phyloP scores from a whole-genome alignment of 2,888 invertebrate genomes.

The Chirona hameri region DNA sequence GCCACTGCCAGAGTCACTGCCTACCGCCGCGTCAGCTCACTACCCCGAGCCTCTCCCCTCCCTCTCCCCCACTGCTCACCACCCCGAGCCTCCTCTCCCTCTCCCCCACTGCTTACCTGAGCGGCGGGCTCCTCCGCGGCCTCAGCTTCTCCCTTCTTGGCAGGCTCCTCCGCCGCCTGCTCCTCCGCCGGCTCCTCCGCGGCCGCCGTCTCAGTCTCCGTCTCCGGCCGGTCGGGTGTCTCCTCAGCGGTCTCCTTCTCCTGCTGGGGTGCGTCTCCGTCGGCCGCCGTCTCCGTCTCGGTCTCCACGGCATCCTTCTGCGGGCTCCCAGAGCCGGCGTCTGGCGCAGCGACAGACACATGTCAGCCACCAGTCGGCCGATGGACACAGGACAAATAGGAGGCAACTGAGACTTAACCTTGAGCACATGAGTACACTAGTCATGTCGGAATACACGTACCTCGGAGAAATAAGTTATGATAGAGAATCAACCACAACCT shows the following conservation, averaged over 20 bases:
- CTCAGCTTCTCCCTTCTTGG: not conserved
- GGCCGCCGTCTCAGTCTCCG: no score
- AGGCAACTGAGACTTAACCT: not conserved
- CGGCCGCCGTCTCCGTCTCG: not conserved
- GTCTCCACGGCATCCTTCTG: not conserved
- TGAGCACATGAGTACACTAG: not conserved
- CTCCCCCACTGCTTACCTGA: no score
- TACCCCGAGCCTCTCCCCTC: no score
- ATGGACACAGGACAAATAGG: no score
- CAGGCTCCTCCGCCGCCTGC: not conserved
- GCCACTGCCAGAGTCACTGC: no score
- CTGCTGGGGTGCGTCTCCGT: not conserved
- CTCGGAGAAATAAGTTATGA: not conserved
- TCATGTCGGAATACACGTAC: not conserved
- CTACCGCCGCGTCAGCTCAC: no score
- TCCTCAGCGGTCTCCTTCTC: not conserved
- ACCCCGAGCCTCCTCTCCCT: no score
- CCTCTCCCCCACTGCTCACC: no score
- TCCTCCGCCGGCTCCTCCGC: not conserved
- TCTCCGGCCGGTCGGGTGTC: not conserved
- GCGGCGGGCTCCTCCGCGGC: not conserved
- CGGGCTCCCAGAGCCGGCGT: not conserved
- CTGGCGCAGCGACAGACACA: not conserved
- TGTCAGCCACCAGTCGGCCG: not conserved
- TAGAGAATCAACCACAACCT: not conserved